Evolutionary conservation across 2,797 vertebrate genomes (phyloP).

Genomic region (Sciurus carolinensis): DNA sequence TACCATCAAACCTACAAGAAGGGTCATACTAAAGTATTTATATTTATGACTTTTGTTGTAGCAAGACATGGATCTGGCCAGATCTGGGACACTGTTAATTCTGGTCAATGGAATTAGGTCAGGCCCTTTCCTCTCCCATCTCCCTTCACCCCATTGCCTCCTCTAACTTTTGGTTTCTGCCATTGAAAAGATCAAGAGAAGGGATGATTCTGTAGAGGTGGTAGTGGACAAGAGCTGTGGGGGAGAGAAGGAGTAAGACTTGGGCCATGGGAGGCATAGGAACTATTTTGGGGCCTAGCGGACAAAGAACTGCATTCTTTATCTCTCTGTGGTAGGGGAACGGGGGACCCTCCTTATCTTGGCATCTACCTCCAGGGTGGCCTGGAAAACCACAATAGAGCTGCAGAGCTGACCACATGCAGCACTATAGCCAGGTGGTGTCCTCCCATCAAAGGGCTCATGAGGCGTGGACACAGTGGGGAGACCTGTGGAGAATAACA

Average conservation of each 20-base stretch:
- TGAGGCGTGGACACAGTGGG: neutral
- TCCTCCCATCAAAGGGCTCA: neutral
- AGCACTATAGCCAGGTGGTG: no score
- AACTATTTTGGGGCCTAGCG: neutral
- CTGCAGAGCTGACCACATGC: neutral
- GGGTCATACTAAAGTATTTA: neutral
- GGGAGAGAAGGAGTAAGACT: neutral
- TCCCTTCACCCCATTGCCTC: neutral
- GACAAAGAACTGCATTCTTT: neutral
- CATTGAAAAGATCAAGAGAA: neutral
- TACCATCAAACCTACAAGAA: neutral
- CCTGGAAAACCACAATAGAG: neutral
- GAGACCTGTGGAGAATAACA: neutral
- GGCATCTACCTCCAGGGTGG: neutral
- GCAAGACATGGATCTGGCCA: neutral
- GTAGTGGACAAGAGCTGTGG: neutral
- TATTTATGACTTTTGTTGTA: neutral
- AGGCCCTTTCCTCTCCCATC: no score
- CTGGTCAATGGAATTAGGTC: neutral
- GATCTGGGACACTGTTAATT: neutral
- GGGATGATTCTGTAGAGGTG: neutral
- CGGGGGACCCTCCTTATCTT: accelerated
- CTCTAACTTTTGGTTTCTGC: neutral
- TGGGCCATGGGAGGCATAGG: neutral
- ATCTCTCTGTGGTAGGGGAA: neutral